Base-by-base conservation (phyloP, 2,797 vertebrate species). In the Morelia viridis region DNA sequence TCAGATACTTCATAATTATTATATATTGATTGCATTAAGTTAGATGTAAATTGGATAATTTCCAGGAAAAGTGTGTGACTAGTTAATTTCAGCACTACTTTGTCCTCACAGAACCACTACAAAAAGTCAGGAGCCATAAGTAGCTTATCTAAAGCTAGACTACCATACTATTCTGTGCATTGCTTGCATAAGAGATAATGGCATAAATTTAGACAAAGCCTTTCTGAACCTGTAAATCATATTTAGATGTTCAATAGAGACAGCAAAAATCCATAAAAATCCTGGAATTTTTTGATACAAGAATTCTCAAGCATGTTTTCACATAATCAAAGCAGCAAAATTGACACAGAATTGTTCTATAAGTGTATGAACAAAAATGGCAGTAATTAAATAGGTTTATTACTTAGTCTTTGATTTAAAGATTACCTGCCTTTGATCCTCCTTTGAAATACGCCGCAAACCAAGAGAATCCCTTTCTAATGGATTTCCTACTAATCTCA, bases 391-490 rank as follows among this genome's bases (percentile, higher is more conserved):
- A 89, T 26, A 80, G 35, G n/a, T 58, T 95, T 94, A 62, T 93
- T 92, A 0, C 91, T 85, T 57, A 65, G 60, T 94, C 71, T 15
- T 68, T 5, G 22, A 35, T 71, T 22, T 93, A 92, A 91, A 89
- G 61, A 65, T 96, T 94, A 98, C 98, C 97, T 98, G 98, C 96
- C 98, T 97, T 92, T 97, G 97, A 92, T 96, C 97, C 85, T 97
- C 96, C 94, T 97, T 97, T 68, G 97, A 95, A 11, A 96, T 96
- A 24, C 96, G 97, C 97, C 98, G 98, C 86, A 96, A 95, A 53
- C 96, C 89, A 60, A 97, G 93, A 50, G 96, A 97, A 58, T 96
- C 96, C 1, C 94, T 93, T 0, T 93, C 96, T 71, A 88, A 91
- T 0, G 84, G 94, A 62, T 94, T 95, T 93, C 97, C 97, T 0